phyloP scores from a whole-genome alignment of 2,888 invertebrate genomes.

The Thymelicus lineola region DNA sequence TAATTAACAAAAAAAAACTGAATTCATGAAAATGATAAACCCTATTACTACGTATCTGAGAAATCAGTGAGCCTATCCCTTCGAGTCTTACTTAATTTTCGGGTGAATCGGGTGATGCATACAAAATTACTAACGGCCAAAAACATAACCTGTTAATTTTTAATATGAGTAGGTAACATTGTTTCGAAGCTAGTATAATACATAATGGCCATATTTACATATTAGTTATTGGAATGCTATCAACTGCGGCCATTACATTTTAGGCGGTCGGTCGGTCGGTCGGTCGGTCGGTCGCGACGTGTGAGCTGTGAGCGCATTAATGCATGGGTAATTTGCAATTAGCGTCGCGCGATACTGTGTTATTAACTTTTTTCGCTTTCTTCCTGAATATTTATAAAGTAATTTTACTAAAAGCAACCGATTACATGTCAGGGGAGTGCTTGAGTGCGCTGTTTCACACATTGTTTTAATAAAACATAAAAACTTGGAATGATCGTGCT shows the following conservation, averaged over 20 bases:
- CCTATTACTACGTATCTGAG: no score
- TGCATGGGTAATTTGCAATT: constrained; percentile 69
- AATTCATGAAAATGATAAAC: no score
- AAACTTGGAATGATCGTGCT: background rate
- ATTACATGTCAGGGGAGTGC: constrained; percentile 61
- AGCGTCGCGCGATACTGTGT: constrained; percentile 66
- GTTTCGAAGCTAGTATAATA: background rate
- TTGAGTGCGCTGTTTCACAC: constrained; percentile 53
- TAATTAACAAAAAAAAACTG: no score
- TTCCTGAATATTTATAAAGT: constrained; percentile 80
- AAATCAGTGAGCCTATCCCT: no score
- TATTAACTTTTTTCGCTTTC: constrained; percentile 73
- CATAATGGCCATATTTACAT: background rate
- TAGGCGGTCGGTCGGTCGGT: constrained; percentile 39
- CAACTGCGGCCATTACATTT: constrained; percentile 30
- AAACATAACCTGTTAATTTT: no score
- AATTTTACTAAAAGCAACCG: constrained; percentile 82
- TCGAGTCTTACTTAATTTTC: no score
- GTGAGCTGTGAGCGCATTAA: constrained; percentile 41
- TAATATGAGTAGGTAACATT: no score
- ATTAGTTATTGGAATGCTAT: constrained; percentile 16
- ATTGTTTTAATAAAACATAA: constrained; percentile 34
- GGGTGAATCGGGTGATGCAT: no score
- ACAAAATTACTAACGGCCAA: no score
- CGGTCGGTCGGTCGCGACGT: constrained; percentile 14